Conservation (phyloP, 2,113 vertebrate species). For the Triplophysa rosa region DNA sequence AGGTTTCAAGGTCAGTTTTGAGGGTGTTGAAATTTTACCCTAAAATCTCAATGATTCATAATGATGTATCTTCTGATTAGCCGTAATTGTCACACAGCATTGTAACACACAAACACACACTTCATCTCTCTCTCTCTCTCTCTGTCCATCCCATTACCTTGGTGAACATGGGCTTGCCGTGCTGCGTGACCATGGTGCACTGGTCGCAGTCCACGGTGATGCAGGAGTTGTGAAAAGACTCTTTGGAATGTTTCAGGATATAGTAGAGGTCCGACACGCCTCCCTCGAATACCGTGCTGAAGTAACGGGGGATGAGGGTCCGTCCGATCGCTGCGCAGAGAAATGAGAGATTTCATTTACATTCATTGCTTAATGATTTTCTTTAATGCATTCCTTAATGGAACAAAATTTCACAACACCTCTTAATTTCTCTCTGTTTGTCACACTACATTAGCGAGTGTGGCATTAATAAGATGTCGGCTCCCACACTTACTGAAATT, state of each 20-base stretch:
- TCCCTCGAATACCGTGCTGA: slow-evolving; percentile 98
- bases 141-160: slow-evolving; percentile 79
- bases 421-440: neutral
- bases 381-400: neutral
- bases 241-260: slow-evolving; percentile 98
- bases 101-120: slow-evolving; percentile 8
- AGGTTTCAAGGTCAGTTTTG: too few relatives aligned
- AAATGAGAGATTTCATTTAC: neutral
- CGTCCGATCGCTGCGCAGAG: slow-evolving; percentile 87
- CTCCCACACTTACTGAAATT: neutral
- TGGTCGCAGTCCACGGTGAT: slow-evolving; percentile 99
- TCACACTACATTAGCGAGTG: neutral
- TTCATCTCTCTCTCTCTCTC: neutral
- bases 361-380: neutral
- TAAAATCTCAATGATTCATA: too few relatives aligned
- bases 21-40: too few relatives aligned
- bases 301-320: slow-evolving; percentile 98
- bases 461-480: neutral
- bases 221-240: slow-evolving; percentile 98
- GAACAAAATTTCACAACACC: neutral
- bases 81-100: too few relatives aligned
- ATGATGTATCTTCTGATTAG: too few relatives aligned
- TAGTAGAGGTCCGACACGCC: slow-evolving; percentile 98
- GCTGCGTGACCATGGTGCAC: slow-evolving; percentile 98
- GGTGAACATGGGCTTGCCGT: slow-evolving; percentile 98